A percentile compares a stretch with the other conserved stretches of the same genome.
phyloP scores from a whole-genome alignment of 2,797 vertebrate genomes.

The Setipinna tenuifilis region DNA sequence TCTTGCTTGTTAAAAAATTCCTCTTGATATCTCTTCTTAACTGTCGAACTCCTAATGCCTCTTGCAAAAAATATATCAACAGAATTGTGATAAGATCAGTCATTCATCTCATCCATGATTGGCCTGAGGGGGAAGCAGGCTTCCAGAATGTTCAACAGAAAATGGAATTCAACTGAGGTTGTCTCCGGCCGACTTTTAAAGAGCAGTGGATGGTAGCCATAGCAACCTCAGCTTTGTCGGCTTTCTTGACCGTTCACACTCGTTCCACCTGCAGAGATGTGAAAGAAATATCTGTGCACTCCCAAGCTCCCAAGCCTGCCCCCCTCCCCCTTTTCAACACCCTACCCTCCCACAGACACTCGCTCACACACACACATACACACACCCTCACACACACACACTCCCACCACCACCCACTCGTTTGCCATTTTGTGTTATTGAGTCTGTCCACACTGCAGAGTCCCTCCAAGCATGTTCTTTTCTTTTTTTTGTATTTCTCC shows the following conservation, averaged over 20 bases:
- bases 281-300: slow-evolving; percentile 51
- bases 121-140: slow-evolving; percentile 12
- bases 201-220: slow-evolving; percentile 25
- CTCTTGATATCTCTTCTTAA: slow-evolving; percentile 2
- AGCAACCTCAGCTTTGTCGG: slow-evolving; percentile 17
- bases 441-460: not conserved
- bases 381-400: no score
- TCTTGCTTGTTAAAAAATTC: not conserved
- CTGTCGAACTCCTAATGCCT: not conserved
- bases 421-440: not conserved
- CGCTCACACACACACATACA: no score
- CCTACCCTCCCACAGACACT: not conserved
- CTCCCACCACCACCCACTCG: not conserved
- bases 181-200: slow-evolving; percentile 14
- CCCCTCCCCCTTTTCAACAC: not conserved
- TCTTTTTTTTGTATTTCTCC: not conserved
- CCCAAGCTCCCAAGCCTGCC: not conserved
- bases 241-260: slow-evolving; percentile 17
- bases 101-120: slow-evolving; percentile 3
- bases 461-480: not conserved
- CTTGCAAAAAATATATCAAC: not conserved
- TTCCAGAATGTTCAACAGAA: slow-evolving; percentile 23
- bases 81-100: not conserved
- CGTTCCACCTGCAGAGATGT: slow-evolving; percentile 40
- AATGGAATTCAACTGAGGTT: slow-evolving; percentile 21